Base-by-base conservation (phyloP, 53 echinoderm and acorn worm genomes). In the Hippasteria phrygiana region DNA sequence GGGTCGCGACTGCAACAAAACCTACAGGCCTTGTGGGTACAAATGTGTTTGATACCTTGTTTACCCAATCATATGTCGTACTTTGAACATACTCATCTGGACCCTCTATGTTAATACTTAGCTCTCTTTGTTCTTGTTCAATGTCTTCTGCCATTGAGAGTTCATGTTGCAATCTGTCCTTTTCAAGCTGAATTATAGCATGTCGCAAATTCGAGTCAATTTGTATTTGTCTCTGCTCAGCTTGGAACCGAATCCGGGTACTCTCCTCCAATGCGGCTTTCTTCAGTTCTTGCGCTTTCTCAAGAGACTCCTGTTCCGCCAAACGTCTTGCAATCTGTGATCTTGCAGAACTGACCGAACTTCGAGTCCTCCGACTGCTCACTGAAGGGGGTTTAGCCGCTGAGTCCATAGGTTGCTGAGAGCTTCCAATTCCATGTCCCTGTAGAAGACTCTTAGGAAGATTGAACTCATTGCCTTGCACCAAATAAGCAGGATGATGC, bases 401-500 rank as follows among this genome's bases (percentile, higher is more conserved):
- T n/a, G n/a, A n/a, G 35, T 70, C 16, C 36, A 70, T 36, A 36
- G 70, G 70, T 70, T 20, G 70, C 37, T 70, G 35, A 36, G 70
- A 70, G 70, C 36, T 70, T 38, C 70, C 70, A 38, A 27, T 70
- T 12, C 39, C 70, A 70, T 16, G 33, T 70, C 70, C 70, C 33
- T 70, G 37, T 14, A 35, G 70, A 10, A 34, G 70, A 36, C 70
- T 70, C 39, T 34, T 34, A 36, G 70, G 39, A 70, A 70, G 38
- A 70, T 36, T 18, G n/a, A 70, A 70, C 70, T 70, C 37, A 0
- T 33, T 70, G 5, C 35, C 70, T 11, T 70, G 70, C 70, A 70
- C 70, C 70, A 70, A 70, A 34, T 70, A 70, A 36, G 70, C 70
- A 70, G 70, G 70, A 70, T 70, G 70, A 20, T 70, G 70, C 70